Conservation (phyloP, 1,140 invertebrate species). For the Aphidius ervi region DNA sequence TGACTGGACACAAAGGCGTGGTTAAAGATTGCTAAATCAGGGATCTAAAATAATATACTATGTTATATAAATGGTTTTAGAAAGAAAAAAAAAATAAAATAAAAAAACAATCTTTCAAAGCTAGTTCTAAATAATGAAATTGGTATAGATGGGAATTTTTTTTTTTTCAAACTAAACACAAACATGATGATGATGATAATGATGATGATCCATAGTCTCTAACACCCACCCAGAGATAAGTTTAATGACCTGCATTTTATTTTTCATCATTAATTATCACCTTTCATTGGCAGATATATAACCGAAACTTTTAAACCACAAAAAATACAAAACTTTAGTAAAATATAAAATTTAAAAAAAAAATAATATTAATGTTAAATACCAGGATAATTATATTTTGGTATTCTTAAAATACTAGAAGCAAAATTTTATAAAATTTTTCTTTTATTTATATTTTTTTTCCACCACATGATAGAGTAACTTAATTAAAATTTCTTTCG, state of each 20-base stretch:
- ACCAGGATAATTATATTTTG: too few relatives aligned
- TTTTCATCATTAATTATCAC: constrained; percentile 17
- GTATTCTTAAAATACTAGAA: too few relatives aligned
- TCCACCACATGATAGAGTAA: too few relatives aligned
- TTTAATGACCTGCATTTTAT: constrained; percentile 19
- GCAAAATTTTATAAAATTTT: too few relatives aligned
- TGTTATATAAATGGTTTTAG: constrained; percentile 5
- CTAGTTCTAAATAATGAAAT: constrained; percentile 1
- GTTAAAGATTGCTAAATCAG: constrained; percentile 52
- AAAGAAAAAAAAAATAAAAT: neutral
- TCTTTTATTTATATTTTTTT: too few relatives aligned
- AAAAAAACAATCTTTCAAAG: neutral
- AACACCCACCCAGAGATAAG: constrained; percentile 13
- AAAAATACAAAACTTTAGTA: too few relatives aligned
- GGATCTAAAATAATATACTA: constrained; percentile 16
- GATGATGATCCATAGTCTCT: neutral
- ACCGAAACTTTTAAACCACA: too few relatives aligned
- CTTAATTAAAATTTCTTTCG: neutral
- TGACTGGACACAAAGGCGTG: constrained; percentile 51
- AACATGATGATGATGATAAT: too few relatives aligned
- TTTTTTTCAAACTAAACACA: neutral
- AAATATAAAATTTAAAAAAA: too few relatives aligned
- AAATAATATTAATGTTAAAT: too few relatives aligned
- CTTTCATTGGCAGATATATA: constrained; percentile 11
- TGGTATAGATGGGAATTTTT: constrained; percentile 4